phyloP scores from a whole-genome alignment of 2,113 vertebrate species.

The Elephantulus edwardii region DNA sequence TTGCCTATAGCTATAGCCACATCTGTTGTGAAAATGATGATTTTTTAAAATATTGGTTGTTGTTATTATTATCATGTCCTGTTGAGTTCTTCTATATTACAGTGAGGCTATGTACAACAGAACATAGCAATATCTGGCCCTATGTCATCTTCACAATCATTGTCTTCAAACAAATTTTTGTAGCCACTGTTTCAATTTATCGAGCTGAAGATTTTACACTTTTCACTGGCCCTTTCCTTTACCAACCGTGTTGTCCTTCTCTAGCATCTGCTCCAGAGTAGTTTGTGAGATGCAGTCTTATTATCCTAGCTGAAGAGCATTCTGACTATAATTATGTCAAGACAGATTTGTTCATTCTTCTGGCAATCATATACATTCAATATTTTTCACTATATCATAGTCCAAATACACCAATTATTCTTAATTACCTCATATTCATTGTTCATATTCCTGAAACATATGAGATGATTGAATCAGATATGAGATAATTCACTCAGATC shows the following conservation, averaged over 20 bases:
- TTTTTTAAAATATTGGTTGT: constrained; percentile 7
- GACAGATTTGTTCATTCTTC: not conserved
- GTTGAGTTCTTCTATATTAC: no score
- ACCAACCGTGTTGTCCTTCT: not conserved
- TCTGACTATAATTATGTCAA: not conserved
- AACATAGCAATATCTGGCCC: not conserved
- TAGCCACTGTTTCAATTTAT: not conserved
- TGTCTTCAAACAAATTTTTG: not conserved
- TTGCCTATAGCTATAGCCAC: not conserved
- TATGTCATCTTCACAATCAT: not conserved
- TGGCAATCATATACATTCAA: not conserved
- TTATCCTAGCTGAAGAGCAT: not conserved
- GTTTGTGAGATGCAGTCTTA: not conserved
- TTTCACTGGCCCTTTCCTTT: not conserved
- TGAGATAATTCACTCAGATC: no score
- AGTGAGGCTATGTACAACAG: not conserved
- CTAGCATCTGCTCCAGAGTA: not conserved
- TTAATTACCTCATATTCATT: not conserved
- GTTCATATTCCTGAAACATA: not conserved
- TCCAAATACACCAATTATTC: not conserved
- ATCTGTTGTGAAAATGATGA: not conserved
- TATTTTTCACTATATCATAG: not conserved
- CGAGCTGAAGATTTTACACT: not conserved
- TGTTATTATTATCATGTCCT: not conserved
- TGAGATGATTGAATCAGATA: not conserved